These are phyloP conservation scores for Luehdorfia chinensis DNA, from an alignment of 1,140 invertebrate species.

Conservation along the genomic window DNA sequence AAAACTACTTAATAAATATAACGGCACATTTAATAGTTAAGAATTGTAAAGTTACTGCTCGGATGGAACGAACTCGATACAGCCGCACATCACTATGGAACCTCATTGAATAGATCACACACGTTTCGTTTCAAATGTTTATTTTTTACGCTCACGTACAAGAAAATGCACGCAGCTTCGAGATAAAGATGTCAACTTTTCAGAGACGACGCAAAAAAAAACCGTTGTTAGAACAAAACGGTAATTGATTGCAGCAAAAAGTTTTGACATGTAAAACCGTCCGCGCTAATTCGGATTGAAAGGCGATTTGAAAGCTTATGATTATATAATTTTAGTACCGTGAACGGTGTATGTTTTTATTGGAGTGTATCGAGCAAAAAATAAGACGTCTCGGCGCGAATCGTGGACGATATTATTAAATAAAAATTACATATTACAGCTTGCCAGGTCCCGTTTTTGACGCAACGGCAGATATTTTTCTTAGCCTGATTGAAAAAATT, in stretches of 20 bases:
- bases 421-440: no score
- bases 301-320: constrained; percentile 55
- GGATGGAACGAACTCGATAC: no score
- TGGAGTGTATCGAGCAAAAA: constrained; percentile 24
- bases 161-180: background rate
- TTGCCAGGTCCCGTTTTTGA: no score
- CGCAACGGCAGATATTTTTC: no score
- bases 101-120: no score
- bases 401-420: constrained; percentile 28
- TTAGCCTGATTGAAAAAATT: no score
- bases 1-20: no score
- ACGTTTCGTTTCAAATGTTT: no score
- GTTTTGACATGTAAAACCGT: constrained; percentile 44
- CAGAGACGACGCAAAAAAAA: constrained; percentile 3
- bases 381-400: constrained; percentile 16
- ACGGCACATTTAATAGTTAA: no score
- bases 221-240: constrained; percentile 28
- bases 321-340: constrained; percentile 53
- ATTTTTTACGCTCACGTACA: no score
- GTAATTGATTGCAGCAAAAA: constrained; percentile 49
- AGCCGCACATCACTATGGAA: no score
- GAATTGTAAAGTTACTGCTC: no score
- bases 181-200: constrained; percentile 9
- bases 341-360: constrained; percentile 42
- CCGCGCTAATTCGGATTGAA: constrained; percentile 41